Conservation (phyloP, 2,113 vertebrate genomes). For the Pseudois nayaur region DNA sequence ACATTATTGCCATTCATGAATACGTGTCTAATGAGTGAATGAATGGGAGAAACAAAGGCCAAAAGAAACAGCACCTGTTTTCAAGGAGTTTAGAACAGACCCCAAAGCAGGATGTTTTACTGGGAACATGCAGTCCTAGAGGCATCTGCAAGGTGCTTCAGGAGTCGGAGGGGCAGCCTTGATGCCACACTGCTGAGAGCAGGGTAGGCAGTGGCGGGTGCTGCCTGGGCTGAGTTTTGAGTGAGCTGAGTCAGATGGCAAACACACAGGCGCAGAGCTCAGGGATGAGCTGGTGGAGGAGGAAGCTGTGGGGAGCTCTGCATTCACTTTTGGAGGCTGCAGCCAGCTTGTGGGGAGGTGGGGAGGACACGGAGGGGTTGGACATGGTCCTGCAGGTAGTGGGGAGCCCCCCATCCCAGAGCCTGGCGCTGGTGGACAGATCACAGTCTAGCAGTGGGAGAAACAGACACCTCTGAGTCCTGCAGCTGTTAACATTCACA, state of each 20-base stretch:
- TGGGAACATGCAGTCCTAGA: background rate
- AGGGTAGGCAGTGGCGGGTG: background rate
- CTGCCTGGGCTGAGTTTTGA: background rate
- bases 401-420: background rate
- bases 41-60: background rate
- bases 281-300: background rate
- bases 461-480: background rate
- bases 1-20: background rate
- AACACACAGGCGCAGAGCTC: accelerated
- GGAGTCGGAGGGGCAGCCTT: background rate
- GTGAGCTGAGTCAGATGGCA: background rate
- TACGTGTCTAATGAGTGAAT: background rate
- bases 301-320: background rate
- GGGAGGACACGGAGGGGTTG: too few relatives aligned
- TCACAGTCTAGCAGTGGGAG: background rate
- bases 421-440: background rate
- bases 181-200: too few relatives aligned
- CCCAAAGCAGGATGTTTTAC: background rate
- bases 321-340: background rate
- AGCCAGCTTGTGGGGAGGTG: too few relatives aligned
- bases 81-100: background rate
- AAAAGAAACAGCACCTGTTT: background rate
- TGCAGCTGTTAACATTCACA: background rate
- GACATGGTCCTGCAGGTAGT: background rate
- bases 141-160: too few relatives aligned